Conservation (phyloP, 2,888 invertebrate genomes). For the Lasioglossum leucozonium region DNA sequence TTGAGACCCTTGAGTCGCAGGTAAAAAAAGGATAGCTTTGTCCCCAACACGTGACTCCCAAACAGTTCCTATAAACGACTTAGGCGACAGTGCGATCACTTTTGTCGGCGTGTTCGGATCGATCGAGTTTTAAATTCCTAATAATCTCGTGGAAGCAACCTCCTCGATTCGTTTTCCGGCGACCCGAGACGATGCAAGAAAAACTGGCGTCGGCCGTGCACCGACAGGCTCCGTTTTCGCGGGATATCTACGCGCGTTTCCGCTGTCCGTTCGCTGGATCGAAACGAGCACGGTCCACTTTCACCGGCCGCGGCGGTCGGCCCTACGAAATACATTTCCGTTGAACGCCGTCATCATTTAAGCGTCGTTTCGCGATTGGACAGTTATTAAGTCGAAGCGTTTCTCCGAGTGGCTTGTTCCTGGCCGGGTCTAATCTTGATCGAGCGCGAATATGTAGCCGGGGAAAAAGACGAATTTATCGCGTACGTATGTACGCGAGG, state of each 20-base stretch:
- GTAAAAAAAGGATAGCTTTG: too few species aligned
- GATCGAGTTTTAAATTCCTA: background rate
- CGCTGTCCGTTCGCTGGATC: conserved; percentile 17
- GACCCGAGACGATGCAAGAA: background rate
- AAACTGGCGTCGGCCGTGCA: background rate
- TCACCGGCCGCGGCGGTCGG: conserved; percentile 12
- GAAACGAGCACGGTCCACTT: conserved; percentile 23
- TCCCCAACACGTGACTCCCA: too few species aligned
- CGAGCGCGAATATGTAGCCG: conserved; percentile 54
- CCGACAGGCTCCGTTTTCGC: background rate
- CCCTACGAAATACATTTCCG: conserved; percentile 36
- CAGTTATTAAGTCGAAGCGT: conserved; percentile 58
- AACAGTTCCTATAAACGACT: too few species aligned
- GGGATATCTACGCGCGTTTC: conserved; percentile 4
- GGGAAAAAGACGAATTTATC: conserved; percentile 55
- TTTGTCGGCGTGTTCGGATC: background rate
- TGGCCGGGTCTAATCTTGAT: conserved; percentile 69
- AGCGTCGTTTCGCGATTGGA: conserved; percentile 23
- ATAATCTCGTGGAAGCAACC: background rate
- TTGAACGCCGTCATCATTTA: conserved; percentile 53
- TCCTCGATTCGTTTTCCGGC: accelerated
- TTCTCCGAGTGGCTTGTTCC: conserved; percentile 55
- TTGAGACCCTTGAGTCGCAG: too few species aligned
- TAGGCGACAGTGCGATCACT: background rate
- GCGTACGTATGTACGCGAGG: conserved; percentile 44